Base-by-base conservation (phyloP, 2,888 invertebrate genomes). In the Pandemis corylana region DNA sequence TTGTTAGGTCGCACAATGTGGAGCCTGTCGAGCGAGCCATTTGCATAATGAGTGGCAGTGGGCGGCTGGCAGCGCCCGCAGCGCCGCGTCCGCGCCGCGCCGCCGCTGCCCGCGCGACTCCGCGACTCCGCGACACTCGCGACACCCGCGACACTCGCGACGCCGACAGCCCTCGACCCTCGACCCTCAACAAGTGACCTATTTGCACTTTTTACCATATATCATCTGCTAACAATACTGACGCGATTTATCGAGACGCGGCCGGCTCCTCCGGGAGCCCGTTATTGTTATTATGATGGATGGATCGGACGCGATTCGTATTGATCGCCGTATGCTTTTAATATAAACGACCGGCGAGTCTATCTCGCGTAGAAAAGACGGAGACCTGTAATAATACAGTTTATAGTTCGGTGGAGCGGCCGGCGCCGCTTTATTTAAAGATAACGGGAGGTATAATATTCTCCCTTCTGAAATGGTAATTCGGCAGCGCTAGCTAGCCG, bases 31-130 rank as follows among this genome's bases (percentile, higher is more conserved):
- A 79, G 81, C 88, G 87, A 85, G 88, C 89, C 85, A 89, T 89
- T 92, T 92, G 87, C 90, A 91, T 92, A 89, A 89, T 89, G 86
- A 89, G 87, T 79, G 79, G 78, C 73, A 76, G 80, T 78, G 79
- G 78, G 81, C 78, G 79, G 78, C 79, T 77, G 77, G 80, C 78
- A 78, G 68, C 56, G 65, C 36, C 15, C 59, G 56, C 56, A 44
- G 13, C 65, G 28, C 28, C 56, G 51, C 64, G 36, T 36, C 78
- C 78, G 79, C 28, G 28, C 78, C 78, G 77, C 80, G 78, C 79
- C 78, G 51, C 51, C 77, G 80, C 78, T 78, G 81, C 78, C 79
- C 71, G 53, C 51, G 49, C 77, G 77, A 80, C 78, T 78, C 61
- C 51, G 64, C 44, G 28, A 36, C 28, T 36, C n/a, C 64, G 53